Evolutionary conservation across 1,140 invertebrate genomes (phyloP).

Genomic region (Anastatus disparis): DNA sequence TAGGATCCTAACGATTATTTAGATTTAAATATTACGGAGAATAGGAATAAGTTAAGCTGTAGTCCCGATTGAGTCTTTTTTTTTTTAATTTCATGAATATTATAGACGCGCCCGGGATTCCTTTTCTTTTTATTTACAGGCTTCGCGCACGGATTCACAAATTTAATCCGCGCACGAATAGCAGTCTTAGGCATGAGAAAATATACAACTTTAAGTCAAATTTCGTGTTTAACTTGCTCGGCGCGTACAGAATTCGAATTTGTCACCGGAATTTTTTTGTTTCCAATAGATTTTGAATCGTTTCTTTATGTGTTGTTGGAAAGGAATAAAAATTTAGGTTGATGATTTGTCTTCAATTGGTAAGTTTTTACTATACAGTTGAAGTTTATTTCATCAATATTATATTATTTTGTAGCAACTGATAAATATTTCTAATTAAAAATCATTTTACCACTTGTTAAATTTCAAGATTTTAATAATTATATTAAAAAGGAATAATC

Average conservation of each 20-base stretch:
- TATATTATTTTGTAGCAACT: too few relatives aligned
- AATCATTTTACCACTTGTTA: too few relatives aligned
- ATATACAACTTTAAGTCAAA: neutral
- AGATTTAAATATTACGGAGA: too few relatives aligned
- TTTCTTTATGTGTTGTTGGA: neutral
- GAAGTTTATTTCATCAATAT: too few relatives aligned
- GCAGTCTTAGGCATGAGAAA: neutral
- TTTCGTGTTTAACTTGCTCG: neutral
- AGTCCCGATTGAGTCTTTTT: too few relatives aligned
- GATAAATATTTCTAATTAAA: too few relatives aligned
- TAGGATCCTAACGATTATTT: neutral
- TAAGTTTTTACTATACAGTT: too few relatives aligned
- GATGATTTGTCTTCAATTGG: too few relatives aligned
- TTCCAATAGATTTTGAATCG: neutral
- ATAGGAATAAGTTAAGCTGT: too few relatives aligned
- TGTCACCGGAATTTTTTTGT: slow-evolving; percentile 13
- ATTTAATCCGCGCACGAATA: neutral
- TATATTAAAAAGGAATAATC: too few relatives aligned
- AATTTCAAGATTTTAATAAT: too few relatives aligned
- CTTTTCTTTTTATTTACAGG: neutral
- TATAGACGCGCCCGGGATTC: neutral
- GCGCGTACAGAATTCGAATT: slow-evolving; percentile 2
- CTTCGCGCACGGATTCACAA: slow-evolving; percentile 11
- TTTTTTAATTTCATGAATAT: slow-evolving; percentile 2
- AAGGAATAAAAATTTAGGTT: neutral